Conservation (phyloP, 2,888 invertebrate species). For the Chrysopilus asiliformis region DNA sequence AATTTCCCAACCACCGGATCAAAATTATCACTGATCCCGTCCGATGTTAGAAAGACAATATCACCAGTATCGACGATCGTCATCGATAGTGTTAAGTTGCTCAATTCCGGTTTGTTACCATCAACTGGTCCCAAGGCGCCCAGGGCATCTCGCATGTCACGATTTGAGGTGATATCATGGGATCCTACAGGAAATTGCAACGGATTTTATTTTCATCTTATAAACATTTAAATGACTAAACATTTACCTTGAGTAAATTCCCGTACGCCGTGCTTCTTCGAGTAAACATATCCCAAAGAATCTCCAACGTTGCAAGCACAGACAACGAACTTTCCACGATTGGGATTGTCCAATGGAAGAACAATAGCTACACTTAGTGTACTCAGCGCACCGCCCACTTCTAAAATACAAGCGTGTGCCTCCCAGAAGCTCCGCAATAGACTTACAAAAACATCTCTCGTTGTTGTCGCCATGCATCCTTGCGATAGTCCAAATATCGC, state of each 20-base stretch:
- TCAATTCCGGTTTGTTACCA: conserved; percentile 69
- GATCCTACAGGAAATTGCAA: conserved; percentile 42
- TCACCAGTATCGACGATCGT: conserved; percentile 67
- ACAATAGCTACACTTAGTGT: conserved; percentile 72
- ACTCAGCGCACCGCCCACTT: conserved; percentile 69
- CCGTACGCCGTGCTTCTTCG: conserved; percentile 59
- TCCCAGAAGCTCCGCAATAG: conserved; percentile 68
- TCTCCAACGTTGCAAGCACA: conserved; percentile 85
- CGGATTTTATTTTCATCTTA: conserved; percentile 1
- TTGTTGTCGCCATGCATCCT: conserved; percentile 36
- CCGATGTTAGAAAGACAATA: conserved; percentile 76
- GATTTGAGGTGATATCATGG: conserved; percentile 65
- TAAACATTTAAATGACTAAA: neutral
- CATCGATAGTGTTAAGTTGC: conserved; percentile 74
- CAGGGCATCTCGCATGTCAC: conserved; percentile 76
- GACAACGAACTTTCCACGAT: conserved; percentile 46
- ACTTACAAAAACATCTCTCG: conserved; percentile 62
- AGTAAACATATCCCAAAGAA: conserved; percentile 76
- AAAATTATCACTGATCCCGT: conserved; percentile 81
- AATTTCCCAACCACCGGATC: conserved; percentile 86
- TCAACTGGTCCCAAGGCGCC: conserved; percentile 82
- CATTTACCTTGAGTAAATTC: conserved; percentile 59
- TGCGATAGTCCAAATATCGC: conserved; percentile 44
- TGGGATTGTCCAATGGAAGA: conserved; percentile 40
- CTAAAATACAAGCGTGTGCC: conserved; percentile 70